These are phyloP conservation scores for Zaprionus camerounensis DNA, from an alignment of 1,140 invertebrate genomes.

Conservation along the genomic window DNA sequence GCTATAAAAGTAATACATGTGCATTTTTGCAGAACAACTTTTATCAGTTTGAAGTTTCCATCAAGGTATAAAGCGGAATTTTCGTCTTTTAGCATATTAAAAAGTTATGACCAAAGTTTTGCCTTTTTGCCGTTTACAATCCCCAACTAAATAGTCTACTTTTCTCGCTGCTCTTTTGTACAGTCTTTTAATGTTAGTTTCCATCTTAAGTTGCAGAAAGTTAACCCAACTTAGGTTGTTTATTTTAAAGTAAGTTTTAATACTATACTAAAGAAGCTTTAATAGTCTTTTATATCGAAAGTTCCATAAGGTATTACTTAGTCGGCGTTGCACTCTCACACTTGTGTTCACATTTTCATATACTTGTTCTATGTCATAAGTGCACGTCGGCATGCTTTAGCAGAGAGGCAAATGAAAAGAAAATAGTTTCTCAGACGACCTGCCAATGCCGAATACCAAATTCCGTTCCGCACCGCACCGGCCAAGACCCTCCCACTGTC, in stretches of 20 bases:
- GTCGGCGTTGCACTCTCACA: neutral
- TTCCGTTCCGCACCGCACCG: neutral
- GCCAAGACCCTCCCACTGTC: neutral
- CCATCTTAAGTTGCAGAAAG: neutral
- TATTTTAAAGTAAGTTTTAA: neutral
- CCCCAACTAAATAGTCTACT: neutral
- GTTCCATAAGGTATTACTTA: neutral
- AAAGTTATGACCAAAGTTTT: constrained; percentile 7
- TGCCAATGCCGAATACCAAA: constrained; percentile 50
- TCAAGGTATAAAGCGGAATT: constrained; percentile 1
- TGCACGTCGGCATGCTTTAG: constrained; percentile 37
- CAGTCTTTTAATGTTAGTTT: neutral
- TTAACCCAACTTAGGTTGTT: neutral
- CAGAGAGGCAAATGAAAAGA: constrained; percentile 67
- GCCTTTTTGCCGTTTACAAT: neutral
- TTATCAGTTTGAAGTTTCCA: neutral
- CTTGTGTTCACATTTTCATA: constrained; percentile 7
- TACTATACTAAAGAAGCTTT: neutral
- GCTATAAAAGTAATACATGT: neutral
- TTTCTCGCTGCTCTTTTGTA: neutral
- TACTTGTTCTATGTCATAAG: constrained; percentile 58
- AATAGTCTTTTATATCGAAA: neutral
- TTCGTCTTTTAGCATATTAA: neutral
- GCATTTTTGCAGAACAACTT: neutral
- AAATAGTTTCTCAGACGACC: constrained; percentile 68